Evolutionary conservation across 2,888 invertebrate genomes (phyloP).

Genomic region (Agriopis leucophaearia): DNA sequence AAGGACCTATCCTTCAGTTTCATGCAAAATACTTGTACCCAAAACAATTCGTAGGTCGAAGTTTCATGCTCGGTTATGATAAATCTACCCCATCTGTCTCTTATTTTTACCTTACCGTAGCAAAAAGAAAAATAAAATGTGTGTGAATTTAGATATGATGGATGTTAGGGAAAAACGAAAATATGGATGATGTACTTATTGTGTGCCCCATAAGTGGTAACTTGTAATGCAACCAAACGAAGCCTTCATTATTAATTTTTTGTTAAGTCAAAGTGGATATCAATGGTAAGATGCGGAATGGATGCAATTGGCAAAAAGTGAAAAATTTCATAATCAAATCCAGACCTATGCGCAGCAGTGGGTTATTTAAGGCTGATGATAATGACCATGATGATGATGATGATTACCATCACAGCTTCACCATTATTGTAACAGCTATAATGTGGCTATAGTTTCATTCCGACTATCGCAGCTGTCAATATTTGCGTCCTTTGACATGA

Average conservation of each 20-base stretch:
- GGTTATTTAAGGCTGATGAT: too few species aligned
- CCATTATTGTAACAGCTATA: neutral
- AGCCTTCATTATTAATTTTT: neutral
- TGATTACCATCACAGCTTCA: neutral
- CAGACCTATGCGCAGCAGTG: too few species aligned
- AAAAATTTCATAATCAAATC: too few species aligned
- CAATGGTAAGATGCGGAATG: too few species aligned
- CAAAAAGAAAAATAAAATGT: neutral
- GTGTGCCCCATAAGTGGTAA: neutral
- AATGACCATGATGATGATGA: neutral
- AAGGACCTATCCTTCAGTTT: too few species aligned
- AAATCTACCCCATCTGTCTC: neutral
- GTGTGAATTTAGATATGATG: conserved; percentile 2
- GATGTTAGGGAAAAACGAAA: neutral
- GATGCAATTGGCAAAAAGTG: too few species aligned
- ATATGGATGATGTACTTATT: neutral
- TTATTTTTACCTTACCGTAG: neutral
- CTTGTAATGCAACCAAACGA: neutral
- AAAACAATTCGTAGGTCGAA: neutral
- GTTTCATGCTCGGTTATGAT: neutral
- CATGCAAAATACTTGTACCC: neutral
- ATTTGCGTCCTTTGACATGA: conserved; percentile 1
- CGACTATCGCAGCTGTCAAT: neutral
- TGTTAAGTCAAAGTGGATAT: too few species aligned
- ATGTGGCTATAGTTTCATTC: neutral